These are phyloP conservation scores for Homalodisca vitripennis DNA, from an alignment of 1,140 invertebrate species.

Conservation along the genomic window DNA sequence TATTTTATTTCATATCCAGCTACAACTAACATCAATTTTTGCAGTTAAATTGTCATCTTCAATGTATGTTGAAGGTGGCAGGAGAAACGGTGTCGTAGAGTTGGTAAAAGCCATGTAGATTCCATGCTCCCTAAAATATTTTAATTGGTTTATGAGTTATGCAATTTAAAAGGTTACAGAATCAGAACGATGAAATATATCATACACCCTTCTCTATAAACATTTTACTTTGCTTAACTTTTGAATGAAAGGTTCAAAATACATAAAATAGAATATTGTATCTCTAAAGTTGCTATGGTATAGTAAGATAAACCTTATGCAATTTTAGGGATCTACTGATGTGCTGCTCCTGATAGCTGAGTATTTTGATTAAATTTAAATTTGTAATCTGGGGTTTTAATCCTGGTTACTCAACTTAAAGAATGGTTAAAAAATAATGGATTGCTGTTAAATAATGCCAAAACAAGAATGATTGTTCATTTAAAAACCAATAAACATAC, in stretches of 20 bases:
- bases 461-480: too few relatives aligned
- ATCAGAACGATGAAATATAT: neutral
- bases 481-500: too few relatives aligned
- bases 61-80: neutral
- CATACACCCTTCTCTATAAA: neutral
- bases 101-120: constrained; percentile 13
- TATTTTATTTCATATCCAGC: constrained; percentile 15
- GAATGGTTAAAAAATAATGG: too few relatives aligned
- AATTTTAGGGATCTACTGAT: too few relatives aligned
- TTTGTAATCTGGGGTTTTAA: too few relatives aligned
- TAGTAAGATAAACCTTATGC: neutral
- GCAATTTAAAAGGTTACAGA: neutral
- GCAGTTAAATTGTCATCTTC: constrained; percentile 10
- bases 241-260: too few relatives aligned
- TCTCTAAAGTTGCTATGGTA: neutral
- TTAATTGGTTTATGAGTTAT: neutral
- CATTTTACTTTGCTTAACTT: too few relatives aligned
- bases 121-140: constrained; percentile 11
- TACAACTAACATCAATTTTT: constrained; percentile 21
- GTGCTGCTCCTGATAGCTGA: too few relatives aligned
- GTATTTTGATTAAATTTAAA: too few relatives aligned
- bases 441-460: too few relatives aligned
- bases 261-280: neutral
- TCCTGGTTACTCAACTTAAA: too few relatives aligned
- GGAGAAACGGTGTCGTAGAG: neutral